Evolutionary conservation across 2,113 vertebrate species (phyloP).

Genomic region (Spea multiplicata): DNA sequence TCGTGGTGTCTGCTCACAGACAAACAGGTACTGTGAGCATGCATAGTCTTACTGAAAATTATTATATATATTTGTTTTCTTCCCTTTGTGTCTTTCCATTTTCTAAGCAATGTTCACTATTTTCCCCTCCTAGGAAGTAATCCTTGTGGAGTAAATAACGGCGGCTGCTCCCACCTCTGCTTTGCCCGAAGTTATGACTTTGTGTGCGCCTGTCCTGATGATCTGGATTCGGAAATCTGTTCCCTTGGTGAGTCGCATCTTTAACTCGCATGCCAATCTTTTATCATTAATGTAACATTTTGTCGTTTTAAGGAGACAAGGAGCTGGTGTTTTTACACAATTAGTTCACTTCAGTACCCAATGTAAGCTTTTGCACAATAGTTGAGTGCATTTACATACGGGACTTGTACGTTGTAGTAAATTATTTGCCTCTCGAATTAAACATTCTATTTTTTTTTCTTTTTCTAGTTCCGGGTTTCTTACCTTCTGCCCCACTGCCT

Average conservation of each 20-base stretch:
- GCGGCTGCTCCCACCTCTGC: constrained; percentile 95
- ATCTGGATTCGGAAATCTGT: constrained; percentile 80
- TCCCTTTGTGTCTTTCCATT: background rate
- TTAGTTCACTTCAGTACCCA: too few species aligned
- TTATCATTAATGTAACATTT: too few species aligned
- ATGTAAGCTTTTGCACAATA: too few species aligned
- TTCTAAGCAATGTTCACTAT: background rate
- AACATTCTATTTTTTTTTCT: constrained; percentile 34
- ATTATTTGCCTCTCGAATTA: too few species aligned
- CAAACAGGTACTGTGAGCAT: constrained; percentile 80
- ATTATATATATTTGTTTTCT: background rate
- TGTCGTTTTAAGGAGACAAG: too few species aligned
- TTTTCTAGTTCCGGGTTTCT: constrained; percentile 80
- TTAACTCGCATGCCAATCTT: too few species aligned
- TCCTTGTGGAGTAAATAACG: constrained; percentile 89
- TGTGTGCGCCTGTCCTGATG: constrained; percentile 89
- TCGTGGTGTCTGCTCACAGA: constrained; percentile 89
- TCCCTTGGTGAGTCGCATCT: constrained; percentile 78
- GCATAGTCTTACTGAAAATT: constrained; percentile 15
- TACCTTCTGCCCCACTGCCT: constrained; percentile 69
- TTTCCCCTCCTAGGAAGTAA: constrained; percentile 78
- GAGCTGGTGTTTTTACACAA: too few species aligned
- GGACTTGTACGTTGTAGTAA: too few species aligned
- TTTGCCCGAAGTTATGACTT: constrained; percentile 88
- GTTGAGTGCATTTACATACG: too few species aligned